Base-by-base conservation (phyloP, 2,113 vertebrate genomes). In the Colossoma macropomum region DNA sequence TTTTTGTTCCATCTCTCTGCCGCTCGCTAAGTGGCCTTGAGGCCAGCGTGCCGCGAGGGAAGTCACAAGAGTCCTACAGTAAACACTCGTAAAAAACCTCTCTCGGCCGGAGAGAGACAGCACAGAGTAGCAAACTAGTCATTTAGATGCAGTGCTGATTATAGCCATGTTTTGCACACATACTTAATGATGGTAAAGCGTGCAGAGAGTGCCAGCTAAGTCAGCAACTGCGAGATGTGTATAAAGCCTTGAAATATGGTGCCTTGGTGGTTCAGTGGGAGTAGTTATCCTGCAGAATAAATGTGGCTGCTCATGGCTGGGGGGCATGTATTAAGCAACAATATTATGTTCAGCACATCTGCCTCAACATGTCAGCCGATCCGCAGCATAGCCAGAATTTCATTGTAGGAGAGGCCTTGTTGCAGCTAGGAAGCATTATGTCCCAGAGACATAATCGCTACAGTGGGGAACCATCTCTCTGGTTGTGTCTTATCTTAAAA, bases 51-150 rank as follows among this genome's bases (percentile, higher is more conserved):
- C 69, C 27, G 59, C 48, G 48, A 66, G 71, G 50, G 54, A 50
- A 30, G 54, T 34, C 66, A 45, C 30, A 48, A 59, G 71, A 23
- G 52, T 65, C 75, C 60, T 28, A 66, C 62, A 68, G 74, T 80
- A 85, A 87, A 85, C 86, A 82, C 19, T 80, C 48, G 65, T 80
- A 83, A 82, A 79, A 56, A 80, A 62, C 54, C 17, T 75, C 38
- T 59, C 54, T 45, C 65, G n/a, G 50, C 41, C 21, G 45, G 27
- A 50, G 76, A 59, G 50, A 79, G 16, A 41, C 66, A 71, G 21
- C 68, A 9, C n/a, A 3, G 11, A 72, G 68, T 13, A 32, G 38
- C 48, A 82, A 70, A 56, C n/a, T 60, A 30, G 77, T 83, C 50
- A 77, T 84, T 84, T 56, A 38, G 54, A 21, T 28, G 45, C 75